Evolutionary conservation across 2,113 vertebrate species (phyloP).

Genomic region (Alethe castanea): DNA sequence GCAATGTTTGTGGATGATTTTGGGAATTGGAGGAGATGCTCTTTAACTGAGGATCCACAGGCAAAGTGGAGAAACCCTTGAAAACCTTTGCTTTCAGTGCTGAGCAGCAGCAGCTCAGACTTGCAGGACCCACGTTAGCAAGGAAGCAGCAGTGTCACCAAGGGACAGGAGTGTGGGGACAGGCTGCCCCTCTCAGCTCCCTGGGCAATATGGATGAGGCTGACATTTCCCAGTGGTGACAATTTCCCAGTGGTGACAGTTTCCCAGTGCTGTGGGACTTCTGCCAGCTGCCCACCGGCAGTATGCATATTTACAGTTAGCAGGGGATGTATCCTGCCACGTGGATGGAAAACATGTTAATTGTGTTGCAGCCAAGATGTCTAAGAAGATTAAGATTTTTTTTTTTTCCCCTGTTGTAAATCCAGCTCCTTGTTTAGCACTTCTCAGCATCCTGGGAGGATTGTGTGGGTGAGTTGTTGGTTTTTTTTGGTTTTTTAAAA

Average conservation of each 20-base stretch:
- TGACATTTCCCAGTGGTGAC: not conserved
- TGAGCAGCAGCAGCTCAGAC: not conserved
- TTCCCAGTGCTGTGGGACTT: not conserved
- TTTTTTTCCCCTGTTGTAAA: not conserved
- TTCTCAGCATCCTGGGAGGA: not conserved
- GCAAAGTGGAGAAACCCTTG: not conserved
- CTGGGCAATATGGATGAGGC: not conserved
- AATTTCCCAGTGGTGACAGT: not conserved
- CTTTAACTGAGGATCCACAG: not conserved
- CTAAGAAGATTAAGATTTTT: conserved; percentile 16
- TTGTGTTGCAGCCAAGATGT: conserved; percentile 29
- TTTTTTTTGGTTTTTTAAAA: not conserved
- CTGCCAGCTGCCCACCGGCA: conserved; percentile 10
- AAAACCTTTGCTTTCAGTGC: not conserved
- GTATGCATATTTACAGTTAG: not conserved
- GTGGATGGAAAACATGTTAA: conserved; percentile 21
- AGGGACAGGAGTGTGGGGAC: not conserved
- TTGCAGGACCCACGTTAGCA: not conserved
- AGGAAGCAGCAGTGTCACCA: not conserved
- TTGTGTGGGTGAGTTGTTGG: not conserved
- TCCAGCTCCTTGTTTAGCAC: conserved; percentile 5
- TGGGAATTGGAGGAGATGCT: not conserved
- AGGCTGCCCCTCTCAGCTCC: not conserved
- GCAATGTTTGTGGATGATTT: not conserved
- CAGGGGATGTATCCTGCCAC: not conserved